phyloP scores from a whole-genome alignment of 2,797 vertebrate species.

The Rhadinocentrus ornatus region DNA sequence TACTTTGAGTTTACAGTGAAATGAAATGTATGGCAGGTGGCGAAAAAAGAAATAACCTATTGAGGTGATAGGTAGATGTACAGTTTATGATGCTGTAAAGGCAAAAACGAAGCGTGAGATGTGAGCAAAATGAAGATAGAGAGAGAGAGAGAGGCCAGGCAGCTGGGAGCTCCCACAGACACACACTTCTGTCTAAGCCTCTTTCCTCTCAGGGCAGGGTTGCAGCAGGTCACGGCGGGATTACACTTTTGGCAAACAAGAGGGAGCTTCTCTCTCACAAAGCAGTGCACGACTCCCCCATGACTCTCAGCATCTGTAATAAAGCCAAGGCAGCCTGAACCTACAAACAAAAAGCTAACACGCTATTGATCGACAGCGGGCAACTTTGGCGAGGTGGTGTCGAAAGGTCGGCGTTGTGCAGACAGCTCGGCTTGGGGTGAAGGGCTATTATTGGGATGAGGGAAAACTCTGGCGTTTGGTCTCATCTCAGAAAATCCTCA shows the following conservation, averaged over 20 bases:
- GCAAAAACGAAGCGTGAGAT: conserved; percentile 16
- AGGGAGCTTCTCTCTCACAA: conserved; percentile 81
- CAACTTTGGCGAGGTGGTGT: conserved; percentile 81
- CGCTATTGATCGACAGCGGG: conserved; percentile 84
- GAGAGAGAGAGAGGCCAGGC: conserved; percentile 58
- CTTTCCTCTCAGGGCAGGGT: conserved; percentile 85
- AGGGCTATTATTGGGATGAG: conserved; percentile 78
- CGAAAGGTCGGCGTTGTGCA: conserved; percentile 79
- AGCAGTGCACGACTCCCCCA: conserved; percentile 80
- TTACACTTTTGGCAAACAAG: conserved; percentile 90
- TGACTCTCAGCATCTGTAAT: conserved; percentile 85
- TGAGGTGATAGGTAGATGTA: conserved; percentile 15
- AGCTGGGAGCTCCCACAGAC: conserved; percentile 80
- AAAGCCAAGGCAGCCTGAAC: conserved; percentile 85
- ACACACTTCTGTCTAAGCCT: conserved; percentile 85
- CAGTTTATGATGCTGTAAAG: conserved; percentile 1
- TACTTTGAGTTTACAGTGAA: conserved; percentile 26
- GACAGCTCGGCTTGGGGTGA: conserved; percentile 76
- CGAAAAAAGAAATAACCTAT: conserved; percentile 6
- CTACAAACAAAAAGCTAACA: conserved; percentile 88
- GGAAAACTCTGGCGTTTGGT: conserved; percentile 71
- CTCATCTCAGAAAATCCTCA: conserved; percentile 66
- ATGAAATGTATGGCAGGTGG: conserved; percentile 17
- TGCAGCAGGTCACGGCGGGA: conserved; percentile 81
- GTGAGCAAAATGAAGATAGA: conserved; percentile 48